Conservation (phyloP, 2,797 vertebrate species). For the Pseudochromis fuscus region DNA sequence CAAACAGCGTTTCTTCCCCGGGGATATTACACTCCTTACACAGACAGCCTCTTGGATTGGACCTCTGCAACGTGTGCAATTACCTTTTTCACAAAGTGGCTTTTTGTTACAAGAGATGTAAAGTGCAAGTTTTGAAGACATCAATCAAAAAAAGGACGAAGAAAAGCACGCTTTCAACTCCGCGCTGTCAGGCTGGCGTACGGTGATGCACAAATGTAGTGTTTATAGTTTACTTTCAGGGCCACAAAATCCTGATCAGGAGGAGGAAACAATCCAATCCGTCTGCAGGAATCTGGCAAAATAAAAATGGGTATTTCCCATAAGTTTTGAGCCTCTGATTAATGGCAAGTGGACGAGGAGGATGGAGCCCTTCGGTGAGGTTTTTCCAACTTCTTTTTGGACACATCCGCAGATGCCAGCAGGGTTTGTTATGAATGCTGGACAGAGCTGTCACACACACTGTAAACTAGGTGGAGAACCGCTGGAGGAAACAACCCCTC, state of each 20-base stretch:
- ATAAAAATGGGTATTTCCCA: slow-evolving; percentile 32
- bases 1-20: slow-evolving; percentile 4
- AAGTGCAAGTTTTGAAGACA: not conserved
- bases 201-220: not conserved
- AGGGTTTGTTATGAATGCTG: not conserved
- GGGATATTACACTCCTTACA: slow-evolving; percentile 8
- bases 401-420: not conserved
- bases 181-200: not conserved
- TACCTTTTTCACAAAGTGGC: slow-evolving; percentile 3
- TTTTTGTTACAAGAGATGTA: not conserved
- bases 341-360: not conserved
- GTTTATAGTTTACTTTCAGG: not conserved
- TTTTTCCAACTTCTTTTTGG: slow-evolving; percentile 7
- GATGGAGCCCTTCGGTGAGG: slow-evolving; percentile 2
- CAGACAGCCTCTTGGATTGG: slow-evolving; percentile 27
- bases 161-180: not conserved
- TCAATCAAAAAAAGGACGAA: not conserved
- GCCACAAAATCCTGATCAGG: not conserved
- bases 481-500: slow-evolving; percentile 19
- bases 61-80: not conserved
- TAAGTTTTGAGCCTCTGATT: slow-evolving; percentile 32
- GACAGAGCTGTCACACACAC: not conserved
- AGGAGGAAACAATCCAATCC: not conserved
- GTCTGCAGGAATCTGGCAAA: not conserved
- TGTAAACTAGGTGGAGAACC: not conserved